Base-by-base conservation (phyloP, 2,113 vertebrate species). In the Elephantulus edwardii region DNA sequence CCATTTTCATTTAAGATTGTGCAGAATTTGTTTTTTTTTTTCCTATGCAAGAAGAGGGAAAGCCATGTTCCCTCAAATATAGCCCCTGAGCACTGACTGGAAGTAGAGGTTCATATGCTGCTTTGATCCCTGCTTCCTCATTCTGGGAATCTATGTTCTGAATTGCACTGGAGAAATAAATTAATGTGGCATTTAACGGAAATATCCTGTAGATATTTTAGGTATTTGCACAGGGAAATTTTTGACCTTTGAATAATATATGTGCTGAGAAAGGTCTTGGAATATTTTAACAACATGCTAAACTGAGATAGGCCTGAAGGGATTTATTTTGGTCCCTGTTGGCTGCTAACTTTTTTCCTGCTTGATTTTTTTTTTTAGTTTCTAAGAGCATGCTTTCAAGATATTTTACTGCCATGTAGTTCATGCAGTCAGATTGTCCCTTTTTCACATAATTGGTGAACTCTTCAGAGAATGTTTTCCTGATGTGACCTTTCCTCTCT, bases 211-310 rank as follows among this genome's bases (percentile, higher is more conserved):
- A 83, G 94, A 91, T 96, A 95, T 93, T 96, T 96, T 96, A 92
- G 88, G 76, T 96, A 88, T 96, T 94, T 96, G 88, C 86, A 77
- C 86, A 90, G 72, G 92, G 90, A 95, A 90, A 66, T 86, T 91
- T 95, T 93, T 96, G 94, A 96, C 94, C 96, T 96, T 96, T 96
- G 90, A 91, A 95, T 93, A 94, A 93, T 93, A 86, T 90, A 88
- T 93, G 66, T 95, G 79, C 95, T 86, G 88, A 90, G 93, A 96
- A 96, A 95, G 94, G 92, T 92, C 94, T 95, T 81, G 72, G 76
- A 83, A 92, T 96, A 94, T 96, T 95, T 94, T 91, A 95, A 83
- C 75, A 93, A 46, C 71, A 77, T 81, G 71, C 80, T 94, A 95
- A 93, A 50, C 64, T 88, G 80, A 88, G 66, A 79, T 74, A 74